Base-by-base conservation (phyloP, 2,888 invertebrate species). In the Macrosoma leucophasiata region DNA sequence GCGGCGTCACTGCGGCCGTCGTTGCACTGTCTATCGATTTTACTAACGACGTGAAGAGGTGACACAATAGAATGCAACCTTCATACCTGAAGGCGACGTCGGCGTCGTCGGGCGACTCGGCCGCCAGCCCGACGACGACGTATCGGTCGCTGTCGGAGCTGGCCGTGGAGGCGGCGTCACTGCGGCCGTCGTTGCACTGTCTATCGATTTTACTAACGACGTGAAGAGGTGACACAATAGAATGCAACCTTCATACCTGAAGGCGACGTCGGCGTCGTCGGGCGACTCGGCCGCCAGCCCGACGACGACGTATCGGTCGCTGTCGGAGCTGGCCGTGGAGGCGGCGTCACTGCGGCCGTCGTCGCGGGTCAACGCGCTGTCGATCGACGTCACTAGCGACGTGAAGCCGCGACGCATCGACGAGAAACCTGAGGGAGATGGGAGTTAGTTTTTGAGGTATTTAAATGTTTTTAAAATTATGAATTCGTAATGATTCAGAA, bases 91-190 rank as follows among this genome's bases (percentile, higher is more conserved):
- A 2, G n/a, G 13, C 2, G 11, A 4, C 32, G 5, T 13, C 91
- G 17, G 88, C 87, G 48, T 89, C 90, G 39, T 90, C 89, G 1
- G 89, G 86, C 39, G 90, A 90, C 43, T 84, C 81, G 33, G 88
- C 87, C 19, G 88, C 89, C 48, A 91, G 82, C n/a, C 86, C 88
- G 1, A 93, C 88, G 25, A 91, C 87, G n/a, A 94, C 89, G 62
- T 91, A 95, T 50, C 93, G 91, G 55, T 94, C 94, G 44, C 94
- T 95, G 75, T 96, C 96, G 0, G 94, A 94, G 49, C 93, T 94
- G 18, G 91, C 90, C 41, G 95, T 95, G 48, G 95, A 95, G 0
- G 84, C 79, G 1, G 82, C 82, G 60, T 85, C 85, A 55, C 91
- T 91, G 30, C 89, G 88, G 39, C 92, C 91, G 58, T 94, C 93